These are phyloP conservation scores for Siniperca obscura DNA, from an alignment of 2,797 vertebrate species.

Conservation along the genomic window DNA sequence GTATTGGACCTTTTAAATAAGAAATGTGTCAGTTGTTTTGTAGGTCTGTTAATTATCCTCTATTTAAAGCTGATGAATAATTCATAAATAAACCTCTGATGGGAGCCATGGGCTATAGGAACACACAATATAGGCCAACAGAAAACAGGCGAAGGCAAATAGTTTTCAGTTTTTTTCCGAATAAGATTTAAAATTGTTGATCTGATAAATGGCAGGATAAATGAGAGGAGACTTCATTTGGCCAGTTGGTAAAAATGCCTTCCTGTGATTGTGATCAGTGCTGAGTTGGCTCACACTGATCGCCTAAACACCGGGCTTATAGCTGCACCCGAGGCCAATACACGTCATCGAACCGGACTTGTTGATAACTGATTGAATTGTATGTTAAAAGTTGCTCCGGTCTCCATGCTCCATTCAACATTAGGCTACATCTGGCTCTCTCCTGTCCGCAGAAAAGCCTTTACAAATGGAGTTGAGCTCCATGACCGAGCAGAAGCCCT, in stretches of 20 bases:
- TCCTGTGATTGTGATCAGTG: slow-evolving; percentile 7
- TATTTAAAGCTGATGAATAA: slow-evolving; percentile 50
- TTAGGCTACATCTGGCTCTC: slow-evolving; percentile 58
- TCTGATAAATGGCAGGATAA: neutral
- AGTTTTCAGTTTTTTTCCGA: neutral
- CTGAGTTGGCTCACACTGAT: neutral
- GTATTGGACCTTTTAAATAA: neutral
- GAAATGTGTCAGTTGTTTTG: slow-evolving; percentile 8
- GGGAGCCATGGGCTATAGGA: slow-evolving; percentile 17
- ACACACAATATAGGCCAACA: neutral
- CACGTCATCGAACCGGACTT: neutral
- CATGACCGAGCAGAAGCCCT: slow-evolving; percentile 79
- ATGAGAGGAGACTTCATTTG: neutral
- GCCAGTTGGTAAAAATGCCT: neutral
- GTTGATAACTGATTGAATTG: slow-evolving; percentile 63
- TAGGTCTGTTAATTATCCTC: slow-evolving; percentile 2
- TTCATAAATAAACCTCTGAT: slow-evolving; percentile 44
- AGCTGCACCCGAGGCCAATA: neutral
- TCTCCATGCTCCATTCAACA: slow-evolving; percentile 32
- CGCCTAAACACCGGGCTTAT: neutral
- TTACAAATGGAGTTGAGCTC: slow-evolving; percentile 80
- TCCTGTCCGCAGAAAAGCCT: slow-evolving; percentile 68
- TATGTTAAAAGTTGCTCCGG: slow-evolving; percentile 40
- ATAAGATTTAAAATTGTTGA: neutral
- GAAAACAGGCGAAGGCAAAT: neutral